phyloP scores from a whole-genome alignment of 2,113 vertebrate genomes.

The Motacilla alba region DNA sequence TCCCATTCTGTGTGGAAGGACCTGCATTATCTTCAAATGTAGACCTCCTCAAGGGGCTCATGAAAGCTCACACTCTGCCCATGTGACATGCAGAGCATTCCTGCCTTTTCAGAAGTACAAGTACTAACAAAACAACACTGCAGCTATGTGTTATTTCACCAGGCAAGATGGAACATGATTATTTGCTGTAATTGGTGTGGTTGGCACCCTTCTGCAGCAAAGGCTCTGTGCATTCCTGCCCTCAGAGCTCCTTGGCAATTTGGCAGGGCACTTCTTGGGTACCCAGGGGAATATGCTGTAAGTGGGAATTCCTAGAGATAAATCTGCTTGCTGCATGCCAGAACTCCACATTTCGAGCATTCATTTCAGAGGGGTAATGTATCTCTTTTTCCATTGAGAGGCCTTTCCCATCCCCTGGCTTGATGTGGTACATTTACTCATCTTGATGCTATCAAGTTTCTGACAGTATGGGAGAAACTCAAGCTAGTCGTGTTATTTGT shows the following conservation, averaged over 20 bases:
- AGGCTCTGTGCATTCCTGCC: not conserved
- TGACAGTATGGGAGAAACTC: constrained; percentile 29
- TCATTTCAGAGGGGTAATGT: constrained; percentile 25
- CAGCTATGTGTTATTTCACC: not conserved
- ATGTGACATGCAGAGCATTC: not conserved
- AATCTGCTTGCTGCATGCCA: not conserved
- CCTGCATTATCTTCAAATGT: not conserved
- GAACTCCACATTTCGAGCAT: constrained; percentile 1
- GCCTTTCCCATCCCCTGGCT: constrained; percentile 22
- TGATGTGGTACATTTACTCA: constrained; percentile 1
- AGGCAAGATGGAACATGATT: constrained; percentile 50
- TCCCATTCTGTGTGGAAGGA: not conserved
- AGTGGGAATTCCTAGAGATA: constrained; percentile 62
- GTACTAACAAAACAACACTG: not conserved
- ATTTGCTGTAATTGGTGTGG: not conserved
- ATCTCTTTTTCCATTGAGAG: not conserved
- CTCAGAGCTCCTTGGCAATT: constrained; percentile 17
- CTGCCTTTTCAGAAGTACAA: constrained; percentile 12
- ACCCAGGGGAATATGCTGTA: constrained; percentile 19
- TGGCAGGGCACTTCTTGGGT: not conserved
- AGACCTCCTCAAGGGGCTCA: not conserved
- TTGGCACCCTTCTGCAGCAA: not conserved
- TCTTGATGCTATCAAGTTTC: not conserved
- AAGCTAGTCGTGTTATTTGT: not conserved
- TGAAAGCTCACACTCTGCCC: not conserved